These are phyloP conservation scores for Podilymbus podiceps DNA, from an alignment of 2,113 vertebrate genomes.

Conservation along the genomic window DNA sequence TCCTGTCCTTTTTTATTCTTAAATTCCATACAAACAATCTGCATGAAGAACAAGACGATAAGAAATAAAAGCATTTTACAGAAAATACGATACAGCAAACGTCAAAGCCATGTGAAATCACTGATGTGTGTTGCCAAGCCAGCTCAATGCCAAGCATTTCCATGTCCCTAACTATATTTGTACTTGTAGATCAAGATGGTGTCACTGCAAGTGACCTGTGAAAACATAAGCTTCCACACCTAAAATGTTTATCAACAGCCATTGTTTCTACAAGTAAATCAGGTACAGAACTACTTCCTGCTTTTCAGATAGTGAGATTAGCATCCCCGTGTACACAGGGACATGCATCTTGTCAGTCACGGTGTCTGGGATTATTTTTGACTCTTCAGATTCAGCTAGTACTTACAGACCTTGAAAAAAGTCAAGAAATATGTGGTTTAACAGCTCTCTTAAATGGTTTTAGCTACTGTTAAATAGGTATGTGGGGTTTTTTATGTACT, in stretches of 20 bases:
- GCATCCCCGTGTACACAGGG: background rate
- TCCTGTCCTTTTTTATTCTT: background rate
- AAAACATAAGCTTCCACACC: background rate
- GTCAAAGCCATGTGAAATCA: background rate
- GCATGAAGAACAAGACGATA: background rate
- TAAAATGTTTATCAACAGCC: background rate
- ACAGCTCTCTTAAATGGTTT: background rate
- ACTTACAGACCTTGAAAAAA: background rate
- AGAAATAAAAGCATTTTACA: background rate
- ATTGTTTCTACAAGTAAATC: background rate
- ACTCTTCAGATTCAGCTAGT: background rate
- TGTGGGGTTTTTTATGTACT: background rate
- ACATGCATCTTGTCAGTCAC: background rate
- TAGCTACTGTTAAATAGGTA: background rate
- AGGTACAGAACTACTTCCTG: background rate
- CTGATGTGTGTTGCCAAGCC: background rate
- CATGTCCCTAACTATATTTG: background rate
- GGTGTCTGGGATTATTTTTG: background rate
- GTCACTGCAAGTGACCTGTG: slow-evolving; percentile 15
- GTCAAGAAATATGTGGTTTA: background rate
- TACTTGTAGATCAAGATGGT: slow-evolving; percentile 31
- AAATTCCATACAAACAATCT: background rate
- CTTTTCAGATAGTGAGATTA: background rate
- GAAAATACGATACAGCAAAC: background rate
- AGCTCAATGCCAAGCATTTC: background rate